phyloP scores from a whole-genome alignment of 2,888 invertebrate genomes.

The Operophtera brumata region DNA sequence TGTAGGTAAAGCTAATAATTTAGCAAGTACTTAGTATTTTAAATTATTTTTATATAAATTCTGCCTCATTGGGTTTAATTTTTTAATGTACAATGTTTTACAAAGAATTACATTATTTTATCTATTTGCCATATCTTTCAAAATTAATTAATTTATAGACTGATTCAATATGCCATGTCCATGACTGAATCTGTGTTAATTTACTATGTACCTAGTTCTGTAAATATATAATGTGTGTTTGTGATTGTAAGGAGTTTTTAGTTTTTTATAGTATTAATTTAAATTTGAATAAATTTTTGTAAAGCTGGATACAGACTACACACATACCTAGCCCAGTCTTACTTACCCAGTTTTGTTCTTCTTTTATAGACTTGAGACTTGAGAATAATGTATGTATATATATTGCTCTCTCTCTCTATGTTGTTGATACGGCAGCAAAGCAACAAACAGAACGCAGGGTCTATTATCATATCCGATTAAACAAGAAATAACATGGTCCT shows the following conservation, averaged over 20 bases:
- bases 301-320: neutral
- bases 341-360: too few relatives aligned
- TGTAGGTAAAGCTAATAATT: conserved; percentile 27
- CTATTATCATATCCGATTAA: too few relatives aligned
- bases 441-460: neutral
- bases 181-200: conserved; percentile 35
- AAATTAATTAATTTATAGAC: conserved; percentile 30
- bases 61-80: conserved; percentile 7
- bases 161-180: conserved; percentile 35
- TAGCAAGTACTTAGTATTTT: conserved; percentile 15
- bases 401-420: neutral
- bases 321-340: neutral
- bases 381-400: neutral
- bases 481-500: too few relatives aligned
- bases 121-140: conserved; percentile 32
- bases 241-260: neutral
- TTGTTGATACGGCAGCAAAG: neutral
- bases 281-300: neutral
- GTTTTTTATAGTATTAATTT: neutral
- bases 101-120: conserved; percentile 16
- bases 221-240: conserved; percentile 19
- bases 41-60: conserved; percentile 6
- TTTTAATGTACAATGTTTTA: conserved; percentile 12
- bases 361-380: neutral
- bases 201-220: conserved; percentile 20